A percentile compares a stretch with the other conserved stretches of the same genome.
Conservation (phyloP, 2,113 vertebrate species). For the Cercocebus atys region DNA sequence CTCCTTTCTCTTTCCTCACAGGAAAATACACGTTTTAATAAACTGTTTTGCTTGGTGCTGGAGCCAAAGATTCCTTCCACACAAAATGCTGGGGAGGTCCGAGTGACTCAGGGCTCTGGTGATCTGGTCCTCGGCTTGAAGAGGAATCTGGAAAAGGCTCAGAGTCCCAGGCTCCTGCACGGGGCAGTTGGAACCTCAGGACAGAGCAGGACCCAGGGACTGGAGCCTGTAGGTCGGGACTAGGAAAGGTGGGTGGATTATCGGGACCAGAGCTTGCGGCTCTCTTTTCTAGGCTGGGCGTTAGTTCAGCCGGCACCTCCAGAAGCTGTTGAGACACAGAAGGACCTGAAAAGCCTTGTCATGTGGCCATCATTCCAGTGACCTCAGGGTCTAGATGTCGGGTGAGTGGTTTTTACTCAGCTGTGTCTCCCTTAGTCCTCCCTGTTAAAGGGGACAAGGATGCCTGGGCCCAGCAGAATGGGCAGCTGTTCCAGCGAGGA, state of each 20-base stretch:
- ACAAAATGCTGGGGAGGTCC: neutral
- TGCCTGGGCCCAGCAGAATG: neutral
- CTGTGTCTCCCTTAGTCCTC: neutral
- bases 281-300: neutral
- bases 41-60: neutral
- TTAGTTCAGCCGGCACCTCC: neutral
- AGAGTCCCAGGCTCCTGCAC: neutral
- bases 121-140: neutral
- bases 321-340: neutral
- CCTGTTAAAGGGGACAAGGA: neutral
- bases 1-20: accelerated
- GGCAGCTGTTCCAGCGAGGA: neutral
- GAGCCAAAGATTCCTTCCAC: neutral
- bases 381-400: neutral
- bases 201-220: accelerated
- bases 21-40: neutral
- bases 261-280: accelerated
- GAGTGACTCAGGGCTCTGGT: too few species aligned
- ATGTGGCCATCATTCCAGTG: neutral
- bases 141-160: accelerated
- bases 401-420: neutral
- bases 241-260: neutral
- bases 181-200: accelerated
- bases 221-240: accelerated
- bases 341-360: neutral